Evolutionary conservation across 2,888 invertebrate species (phyloP), one percentile per base, ranked within the genome.

Genomic region (Dolichomitus sp.): DNA sequence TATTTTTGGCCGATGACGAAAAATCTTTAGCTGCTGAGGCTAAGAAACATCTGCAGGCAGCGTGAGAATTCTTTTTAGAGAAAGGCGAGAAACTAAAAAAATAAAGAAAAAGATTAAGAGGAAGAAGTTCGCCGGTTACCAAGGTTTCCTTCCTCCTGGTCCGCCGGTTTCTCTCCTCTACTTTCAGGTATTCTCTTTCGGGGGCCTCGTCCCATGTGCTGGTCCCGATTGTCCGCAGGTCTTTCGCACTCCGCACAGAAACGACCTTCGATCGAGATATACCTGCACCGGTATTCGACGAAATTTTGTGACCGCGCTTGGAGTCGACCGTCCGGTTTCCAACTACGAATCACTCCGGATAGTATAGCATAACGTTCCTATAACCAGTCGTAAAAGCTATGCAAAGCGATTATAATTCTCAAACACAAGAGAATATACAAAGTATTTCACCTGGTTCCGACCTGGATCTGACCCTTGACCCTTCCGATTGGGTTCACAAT

Each of bases 201-300:
- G 19, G 12, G 9, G 23, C 11, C 52, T 2, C 52, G 23, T 7
- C 7, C 9, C 1, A 9, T 37, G 9, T 52, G 52, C 9, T 12
- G 9, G 52, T 19, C 3, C 19, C 2, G 17, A 2, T 12, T 45
- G 5, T 45, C 3, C 17, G 19, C 52, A 52, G 52, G 23, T 23
- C 27, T 9, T 23, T 2, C 0, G 23, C 2, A 9, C 23, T 23
- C 1, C 23, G 9, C 7, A 1, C 19, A n/a, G 1, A 6, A 12
- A 33, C 59, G 81, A 81, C 81, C 81, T 81, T 81, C 81, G 81
- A 61, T 73, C 68, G 63, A 33, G 6, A 9, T 37, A 73, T 73
- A 73, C 73, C 73, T 73, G 73, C 33, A 72, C 33, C 72, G 73
- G 73, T 61, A 45, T 61, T 73, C 61, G 48, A 12, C 61, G 61